Evolutionary conservation across 23 tunicate genomes (phyloP).

Genomic region (Ascidia mentula): DNA sequence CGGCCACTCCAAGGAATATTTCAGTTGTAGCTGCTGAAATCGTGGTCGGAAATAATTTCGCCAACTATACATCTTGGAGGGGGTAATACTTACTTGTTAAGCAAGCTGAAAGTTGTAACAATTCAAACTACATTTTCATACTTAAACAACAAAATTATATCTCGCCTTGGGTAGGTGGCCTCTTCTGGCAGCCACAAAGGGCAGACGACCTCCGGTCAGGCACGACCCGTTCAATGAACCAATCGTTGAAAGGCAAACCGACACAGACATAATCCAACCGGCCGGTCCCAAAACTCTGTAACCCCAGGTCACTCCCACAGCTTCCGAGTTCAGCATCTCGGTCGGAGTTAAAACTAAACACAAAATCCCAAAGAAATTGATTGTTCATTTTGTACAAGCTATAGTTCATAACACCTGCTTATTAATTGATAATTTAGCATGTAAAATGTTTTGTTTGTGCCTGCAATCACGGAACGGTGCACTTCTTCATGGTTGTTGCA

Average conservation of each 20-base stretch:
- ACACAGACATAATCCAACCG: slow-evolving; percentile 59
- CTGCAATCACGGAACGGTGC: no score
- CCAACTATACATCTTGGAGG: no score
- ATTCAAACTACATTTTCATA: no score
- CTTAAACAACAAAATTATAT: no score
- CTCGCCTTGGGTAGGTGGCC: slow-evolving; percentile 58
- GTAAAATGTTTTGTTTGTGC: background rate
- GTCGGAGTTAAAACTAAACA: slow-evolving; percentile 48
- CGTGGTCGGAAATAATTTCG: no score
- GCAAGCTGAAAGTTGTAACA: no score
- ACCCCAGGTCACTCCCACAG: slow-evolving; percentile 61
- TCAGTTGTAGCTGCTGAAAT: no score
- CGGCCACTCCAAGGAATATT: no score
- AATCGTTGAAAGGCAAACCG: slow-evolving; percentile 55
- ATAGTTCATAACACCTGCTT: background rate
- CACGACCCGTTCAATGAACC: slow-evolving; percentile 59
- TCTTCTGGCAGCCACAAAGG: slow-evolving; percentile 61
- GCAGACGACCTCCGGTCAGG: slow-evolving; percentile 46
- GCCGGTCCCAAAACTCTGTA: slow-evolving; percentile 46
- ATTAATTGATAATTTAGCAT: background rate
- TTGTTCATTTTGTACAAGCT: no score
- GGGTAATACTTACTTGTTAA: no score
- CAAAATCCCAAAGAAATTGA: background rate
- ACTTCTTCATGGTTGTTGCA: no score
- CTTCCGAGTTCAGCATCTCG: slow-evolving; percentile 48